phyloP scores from a whole-genome alignment of 2,797 vertebrate genomes.

The Notolabrus celidotus region DNA sequence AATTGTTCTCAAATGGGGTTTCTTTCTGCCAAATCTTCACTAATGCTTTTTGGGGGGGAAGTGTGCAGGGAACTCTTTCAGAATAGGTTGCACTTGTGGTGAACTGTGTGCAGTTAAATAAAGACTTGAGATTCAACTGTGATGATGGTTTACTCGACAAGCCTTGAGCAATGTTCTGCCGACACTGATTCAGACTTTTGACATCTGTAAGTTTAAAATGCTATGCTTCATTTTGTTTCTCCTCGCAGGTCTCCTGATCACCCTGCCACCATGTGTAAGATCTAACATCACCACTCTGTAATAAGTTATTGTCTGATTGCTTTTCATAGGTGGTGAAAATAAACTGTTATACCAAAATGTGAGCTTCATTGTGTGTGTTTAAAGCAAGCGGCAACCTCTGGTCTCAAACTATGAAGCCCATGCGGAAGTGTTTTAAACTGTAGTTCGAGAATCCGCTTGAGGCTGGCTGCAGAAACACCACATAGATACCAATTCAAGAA shows the following conservation, averaged over 20 bases:
- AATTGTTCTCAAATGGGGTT: slow-evolving; percentile 64
- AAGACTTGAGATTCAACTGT: slow-evolving; percentile 67
- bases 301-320: slow-evolving; percentile 90
- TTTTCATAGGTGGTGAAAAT: slow-evolving; percentile 87
- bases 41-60: slow-evolving; percentile 52
- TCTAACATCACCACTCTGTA: slow-evolving; percentile 75
- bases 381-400: too few species aligned
- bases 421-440: too few species aligned
- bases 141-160: slow-evolving; percentile 45
- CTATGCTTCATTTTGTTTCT: slow-evolving; percentile 62
- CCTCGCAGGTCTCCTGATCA: slow-evolving; percentile 64
- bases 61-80: slow-evolving; percentile 29
- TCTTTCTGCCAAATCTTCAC: slow-evolving; percentile 70
- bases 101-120: slow-evolving; percentile 63
- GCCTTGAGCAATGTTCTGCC: slow-evolving; percentile 83
- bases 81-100: slow-evolving; percentile 52
- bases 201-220: slow-evolving; percentile 75
- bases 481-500: too few species aligned
- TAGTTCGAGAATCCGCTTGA: too few species aligned
- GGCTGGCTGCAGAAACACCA: too few species aligned
- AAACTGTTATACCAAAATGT: slow-evolving; percentile 76
- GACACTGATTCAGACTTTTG: slow-evolving; percentile 79
- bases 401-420: too few species aligned
- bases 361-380: slow-evolving; percentile 23
- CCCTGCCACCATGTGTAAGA: slow-evolving; percentile 85